Evolutionary conservation across 92 coral and sea anemone genomes (phyloP).

Genomic region (Heliopora coerulea): DNA sequence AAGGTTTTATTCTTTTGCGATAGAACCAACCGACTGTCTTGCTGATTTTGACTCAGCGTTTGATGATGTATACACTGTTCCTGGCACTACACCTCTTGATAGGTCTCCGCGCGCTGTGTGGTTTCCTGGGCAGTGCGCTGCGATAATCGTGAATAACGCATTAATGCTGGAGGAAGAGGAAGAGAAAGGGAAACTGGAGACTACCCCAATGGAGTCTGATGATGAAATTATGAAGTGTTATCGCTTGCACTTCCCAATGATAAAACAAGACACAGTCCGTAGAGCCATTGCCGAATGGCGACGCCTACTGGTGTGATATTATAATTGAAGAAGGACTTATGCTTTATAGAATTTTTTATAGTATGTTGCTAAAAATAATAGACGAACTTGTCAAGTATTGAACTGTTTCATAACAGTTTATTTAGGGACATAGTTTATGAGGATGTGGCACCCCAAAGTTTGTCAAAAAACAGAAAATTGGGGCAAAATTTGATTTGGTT

Average conservation of each 20-base stretch:
- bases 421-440: too few species aligned
- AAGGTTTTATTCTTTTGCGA: conserved; percentile 30
- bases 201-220: not conserved
- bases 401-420: too few species aligned
- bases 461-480: too few species aligned
- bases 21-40: not conserved
- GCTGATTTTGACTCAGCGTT: not conserved
- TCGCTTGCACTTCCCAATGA: conserved; percentile 1
- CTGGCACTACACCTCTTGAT: not conserved
- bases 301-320: too few species aligned
- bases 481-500: too few species aligned
- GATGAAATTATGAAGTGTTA: conserved; percentile 22
- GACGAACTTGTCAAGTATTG: too few species aligned
- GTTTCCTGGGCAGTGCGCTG: conserved; percentile 27
- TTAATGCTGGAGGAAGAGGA: conserved; percentile 7
- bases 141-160: not conserved
- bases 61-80: too few species aligned
- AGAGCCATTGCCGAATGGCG: conserved; percentile 22
- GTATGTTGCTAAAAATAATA: too few species aligned
- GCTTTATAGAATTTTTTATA: too few species aligned
- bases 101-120: conserved; percentile 22
- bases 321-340: too few species aligned
- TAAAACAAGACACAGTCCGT: conserved; percentile 6
- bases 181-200: conserved; percentile 7
- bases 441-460: too few species aligned